Evolutionary conservation across 2,113 vertebrate species (phyloP).

Genomic region (Podocnemis expansa): DNA sequence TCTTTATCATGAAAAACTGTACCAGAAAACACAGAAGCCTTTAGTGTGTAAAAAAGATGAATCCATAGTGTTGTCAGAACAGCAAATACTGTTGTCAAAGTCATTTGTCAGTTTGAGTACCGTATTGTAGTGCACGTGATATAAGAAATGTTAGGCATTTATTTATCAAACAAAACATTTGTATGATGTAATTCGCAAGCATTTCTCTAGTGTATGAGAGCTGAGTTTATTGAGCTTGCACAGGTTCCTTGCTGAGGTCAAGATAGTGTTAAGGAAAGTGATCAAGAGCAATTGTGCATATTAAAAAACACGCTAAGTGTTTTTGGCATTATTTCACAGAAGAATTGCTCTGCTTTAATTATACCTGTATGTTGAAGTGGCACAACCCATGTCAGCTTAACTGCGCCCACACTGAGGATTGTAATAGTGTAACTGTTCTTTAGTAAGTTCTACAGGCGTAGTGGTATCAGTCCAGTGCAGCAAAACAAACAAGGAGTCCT

Average conservation of each 20-base stretch:
- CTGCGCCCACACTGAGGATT: too few relatives aligned
- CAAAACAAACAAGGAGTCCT: too few relatives aligned
- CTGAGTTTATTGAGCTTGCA: background rate
- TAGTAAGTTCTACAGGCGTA: too few relatives aligned
- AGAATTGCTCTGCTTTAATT: background rate
- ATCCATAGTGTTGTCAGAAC: background rate
- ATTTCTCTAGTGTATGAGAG: background rate
- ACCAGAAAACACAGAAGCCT: background rate
- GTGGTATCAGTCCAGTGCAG: too few relatives aligned
- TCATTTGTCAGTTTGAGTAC: background rate
- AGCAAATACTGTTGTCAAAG: background rate
- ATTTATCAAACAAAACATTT: background rate
- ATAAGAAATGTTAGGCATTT: background rate
- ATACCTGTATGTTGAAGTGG: too few relatives aligned
- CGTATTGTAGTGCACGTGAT: fast-evolving
- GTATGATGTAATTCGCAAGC: background rate
- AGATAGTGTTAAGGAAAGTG: too few relatives aligned
- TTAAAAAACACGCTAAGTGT: background rate
- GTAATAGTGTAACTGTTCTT: too few relatives aligned
- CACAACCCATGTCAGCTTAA: too few relatives aligned
- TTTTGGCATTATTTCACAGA: background rate
- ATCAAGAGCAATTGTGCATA: background rate
- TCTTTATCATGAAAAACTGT: background rate
- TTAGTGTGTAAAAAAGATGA: background rate
- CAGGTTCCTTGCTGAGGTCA: too few relatives aligned